These are phyloP conservation scores for Dysidea cf. avara DNA, from an alignment of 37 sponge, comb jelly and placozoan species.

Conservation along the genomic window DNA sequence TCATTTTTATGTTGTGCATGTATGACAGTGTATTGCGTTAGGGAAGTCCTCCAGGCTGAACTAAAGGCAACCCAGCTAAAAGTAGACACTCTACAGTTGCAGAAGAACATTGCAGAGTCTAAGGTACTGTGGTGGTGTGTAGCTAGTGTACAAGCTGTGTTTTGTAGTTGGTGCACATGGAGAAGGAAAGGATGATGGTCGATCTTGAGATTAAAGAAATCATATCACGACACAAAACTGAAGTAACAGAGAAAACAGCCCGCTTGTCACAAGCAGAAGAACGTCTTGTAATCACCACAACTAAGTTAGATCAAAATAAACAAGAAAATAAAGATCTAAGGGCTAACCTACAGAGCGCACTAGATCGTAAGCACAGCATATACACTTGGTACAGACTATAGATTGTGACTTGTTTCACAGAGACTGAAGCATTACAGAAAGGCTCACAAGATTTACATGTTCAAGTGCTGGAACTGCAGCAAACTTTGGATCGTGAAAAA, in stretches of 20 bases:
- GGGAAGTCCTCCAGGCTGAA: no score
- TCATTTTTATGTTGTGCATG: no score
- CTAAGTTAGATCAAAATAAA: slow-evolving; percentile 36
- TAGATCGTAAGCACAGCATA: not conserved
- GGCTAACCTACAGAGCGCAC: slow-evolving; percentile 1
- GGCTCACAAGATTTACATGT: no score
- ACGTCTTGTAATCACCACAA: slow-evolving; percentile 14
- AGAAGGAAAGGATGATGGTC: slow-evolving; percentile 80
- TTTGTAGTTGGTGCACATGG: slow-evolving; percentile 65
- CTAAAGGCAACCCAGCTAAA: no score
- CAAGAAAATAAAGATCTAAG: slow-evolving; percentile 31
- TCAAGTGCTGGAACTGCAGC: no score
- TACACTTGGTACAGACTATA: no score
- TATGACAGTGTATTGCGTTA: no score
- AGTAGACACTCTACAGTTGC: slow-evolving; percentile 25
- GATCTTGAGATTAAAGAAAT: slow-evolving; percentile 80
- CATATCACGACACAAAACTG: slow-evolving; percentile 60
- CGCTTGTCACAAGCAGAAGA: slow-evolving; percentile 38
- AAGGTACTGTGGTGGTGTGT: no score
- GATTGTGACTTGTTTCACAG: no score
- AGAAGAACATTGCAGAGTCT: no score
- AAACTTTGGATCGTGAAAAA: no score
- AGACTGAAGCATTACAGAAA: no score
- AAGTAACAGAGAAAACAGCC: slow-evolving; percentile 66
- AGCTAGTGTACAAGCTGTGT: slow-evolving; percentile 42